phyloP scores from a whole-genome alignment of 2,888 invertebrate species.

The Eilema caniola region DNA sequence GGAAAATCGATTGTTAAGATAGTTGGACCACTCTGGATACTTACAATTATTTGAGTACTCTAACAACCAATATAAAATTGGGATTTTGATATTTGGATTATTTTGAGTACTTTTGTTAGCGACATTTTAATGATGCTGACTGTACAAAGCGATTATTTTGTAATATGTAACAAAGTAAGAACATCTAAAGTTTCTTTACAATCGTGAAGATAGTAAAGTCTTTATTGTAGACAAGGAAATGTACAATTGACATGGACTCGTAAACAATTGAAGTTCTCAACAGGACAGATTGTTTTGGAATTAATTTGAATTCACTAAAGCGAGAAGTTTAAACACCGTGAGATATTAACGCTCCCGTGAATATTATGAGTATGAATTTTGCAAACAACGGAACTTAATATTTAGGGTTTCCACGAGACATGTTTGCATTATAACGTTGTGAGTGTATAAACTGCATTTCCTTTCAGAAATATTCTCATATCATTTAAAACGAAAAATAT shows the following conservation, averaged over 20 bases:
- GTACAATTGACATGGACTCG: slow-evolving; percentile 32
- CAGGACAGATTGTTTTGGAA: slow-evolving; percentile 36
- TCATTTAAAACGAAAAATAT: slow-evolving; percentile 4
- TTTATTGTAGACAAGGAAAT: slow-evolving; percentile 34
- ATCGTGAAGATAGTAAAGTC: slow-evolving; percentile 29
- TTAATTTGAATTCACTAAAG: slow-evolving; percentile 35
- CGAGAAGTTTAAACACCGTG: slow-evolving; percentile 30
- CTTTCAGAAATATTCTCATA: slow-evolving; percentile 7
- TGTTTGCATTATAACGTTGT: slow-evolving; percentile 15
- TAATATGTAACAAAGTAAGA: slow-evolving; percentile 30
- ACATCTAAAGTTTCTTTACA: slow-evolving; percentile 29
- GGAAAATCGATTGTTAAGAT: no score
- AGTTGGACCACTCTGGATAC: no score
- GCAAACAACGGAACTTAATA: slow-evolving; percentile 20
- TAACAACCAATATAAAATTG: no score
- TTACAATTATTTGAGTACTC: no score
- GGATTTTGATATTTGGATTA: no score
- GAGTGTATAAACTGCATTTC: slow-evolving; percentile 18
- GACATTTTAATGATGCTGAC: no score
- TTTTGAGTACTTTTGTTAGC: no score
- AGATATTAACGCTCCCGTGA: slow-evolving; percentile 25
- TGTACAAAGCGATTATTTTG: slow-evolving; percentile 31
- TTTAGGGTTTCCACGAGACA: slow-evolving; percentile 13
- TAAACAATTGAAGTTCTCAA: slow-evolving; percentile 45
- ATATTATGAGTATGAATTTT: slow-evolving; percentile 31